phyloP scores from a whole-genome alignment of 2,888 invertebrate species.

The Caenorhabditis virilis region DNA sequence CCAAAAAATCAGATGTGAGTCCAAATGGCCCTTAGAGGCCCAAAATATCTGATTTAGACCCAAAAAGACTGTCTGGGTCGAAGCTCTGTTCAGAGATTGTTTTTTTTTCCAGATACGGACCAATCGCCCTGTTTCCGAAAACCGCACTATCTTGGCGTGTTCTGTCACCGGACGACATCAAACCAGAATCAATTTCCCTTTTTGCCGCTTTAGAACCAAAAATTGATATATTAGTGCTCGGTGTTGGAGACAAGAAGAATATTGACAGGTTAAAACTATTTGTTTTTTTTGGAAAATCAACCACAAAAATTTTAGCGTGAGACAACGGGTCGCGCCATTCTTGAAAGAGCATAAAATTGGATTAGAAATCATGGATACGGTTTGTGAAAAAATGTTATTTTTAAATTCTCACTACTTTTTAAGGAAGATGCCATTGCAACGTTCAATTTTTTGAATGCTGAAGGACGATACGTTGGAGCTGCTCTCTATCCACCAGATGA shows the following conservation, averaged over 20 bases:
- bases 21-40: no score
- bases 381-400: slow-evolving; percentile 36
- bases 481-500: slow-evolving; percentile 73
- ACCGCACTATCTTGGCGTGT: slow-evolving; percentile 66
- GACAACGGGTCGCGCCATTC: slow-evolving; percentile 48
- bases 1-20: no score
- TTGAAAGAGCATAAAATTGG: slow-evolving; percentile 74
- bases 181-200: slow-evolving; percentile 78
- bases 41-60: no score
- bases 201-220: slow-evolving; percentile 84
- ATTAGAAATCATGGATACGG: slow-evolving; percentile 81
- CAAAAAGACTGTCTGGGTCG: no score
- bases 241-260: slow-evolving; percentile 67
- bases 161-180: slow-evolving; percentile 75
- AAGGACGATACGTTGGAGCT: slow-evolving; percentile 77
- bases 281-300: no score
- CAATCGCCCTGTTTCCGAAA: slow-evolving; percentile 66
- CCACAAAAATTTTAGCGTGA: no score
- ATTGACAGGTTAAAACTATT: slow-evolving; percentile 65
- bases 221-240: slow-evolving; percentile 73
- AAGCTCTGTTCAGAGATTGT: no score
- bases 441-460: slow-evolving; percentile 88
- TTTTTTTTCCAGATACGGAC: slow-evolving; percentile 55
- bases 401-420: slow-evolving; percentile 9
- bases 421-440: slow-evolving; percentile 83